Evolutionary conservation across 2,113 vertebrate genomes (phyloP).

Genomic region (Rallus limicola): DNA sequence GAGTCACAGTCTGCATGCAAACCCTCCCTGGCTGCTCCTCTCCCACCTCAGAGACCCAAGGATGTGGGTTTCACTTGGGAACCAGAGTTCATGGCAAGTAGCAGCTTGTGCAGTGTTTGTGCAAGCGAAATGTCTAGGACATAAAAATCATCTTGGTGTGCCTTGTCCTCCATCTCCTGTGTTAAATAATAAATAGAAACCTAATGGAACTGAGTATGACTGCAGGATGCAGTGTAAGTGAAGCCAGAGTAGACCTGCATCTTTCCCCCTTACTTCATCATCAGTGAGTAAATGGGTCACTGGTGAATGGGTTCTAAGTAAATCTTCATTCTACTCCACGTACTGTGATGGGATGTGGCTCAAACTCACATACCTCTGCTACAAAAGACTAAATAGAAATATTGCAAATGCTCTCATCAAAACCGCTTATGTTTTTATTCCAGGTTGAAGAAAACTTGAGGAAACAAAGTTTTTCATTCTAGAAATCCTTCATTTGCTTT

Average conservation of each 20-base stretch:
- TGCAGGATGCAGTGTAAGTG: neutral
- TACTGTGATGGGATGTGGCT: neutral
- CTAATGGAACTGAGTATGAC: neutral
- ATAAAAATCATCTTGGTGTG: neutral
- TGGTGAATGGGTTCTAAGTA: neutral
- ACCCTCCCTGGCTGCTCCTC: neutral
- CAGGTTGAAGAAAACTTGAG: constrained; percentile 7
- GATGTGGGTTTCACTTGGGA: neutral
- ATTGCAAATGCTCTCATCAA: neutral
- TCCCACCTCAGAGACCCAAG: neutral
- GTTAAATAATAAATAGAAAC: constrained; percentile 26
- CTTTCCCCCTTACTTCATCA: constrained; percentile 13
- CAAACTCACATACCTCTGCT: neutral
- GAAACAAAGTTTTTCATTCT: constrained; percentile 6
- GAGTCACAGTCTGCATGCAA: neutral
- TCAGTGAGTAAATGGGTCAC: constrained; percentile 60
- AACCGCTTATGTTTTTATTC: neutral
- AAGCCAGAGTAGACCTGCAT: neutral
- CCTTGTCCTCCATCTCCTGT: neutral
- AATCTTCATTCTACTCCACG: neutral
- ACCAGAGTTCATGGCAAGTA: neutral
- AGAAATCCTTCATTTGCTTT: constrained; percentile 34
- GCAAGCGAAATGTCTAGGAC: neutral
- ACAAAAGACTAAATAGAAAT: neutral
- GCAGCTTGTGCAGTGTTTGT: neutral